phyloP scores from a whole-genome alignment of 2,113 vertebrate genomes.

The Tringa solitaria region DNA sequence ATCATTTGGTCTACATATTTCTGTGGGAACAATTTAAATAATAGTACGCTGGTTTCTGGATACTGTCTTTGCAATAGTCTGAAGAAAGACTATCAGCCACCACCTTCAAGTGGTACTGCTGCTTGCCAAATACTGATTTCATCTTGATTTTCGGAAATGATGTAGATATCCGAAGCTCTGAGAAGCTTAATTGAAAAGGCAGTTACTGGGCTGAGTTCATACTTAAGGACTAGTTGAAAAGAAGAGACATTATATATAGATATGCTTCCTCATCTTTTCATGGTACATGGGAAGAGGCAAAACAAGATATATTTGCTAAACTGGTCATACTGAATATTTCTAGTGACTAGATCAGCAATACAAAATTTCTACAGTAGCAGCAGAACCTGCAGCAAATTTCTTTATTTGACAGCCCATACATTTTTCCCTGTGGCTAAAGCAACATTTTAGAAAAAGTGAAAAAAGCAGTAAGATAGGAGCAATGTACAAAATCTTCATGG shows the following conservation, averaged over 20 bases:
- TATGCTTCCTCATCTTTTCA: neutral
- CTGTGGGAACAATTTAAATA: neutral
- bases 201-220: neutral
- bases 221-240: neutral
- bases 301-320: neutral
- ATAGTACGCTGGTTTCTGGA: neutral
- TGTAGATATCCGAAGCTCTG: neutral
- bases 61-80: neutral
- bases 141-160: neutral
- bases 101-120: neutral
- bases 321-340: neutral
- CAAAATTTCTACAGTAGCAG: neutral
- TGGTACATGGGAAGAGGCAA: neutral
- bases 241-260: neutral
- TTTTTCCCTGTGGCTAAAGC: neutral
- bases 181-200: neutral
- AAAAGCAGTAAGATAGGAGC: neutral
- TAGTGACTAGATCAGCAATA: neutral
- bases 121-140: neutral
- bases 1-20: neutral
- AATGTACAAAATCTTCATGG: neutral
- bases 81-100: neutral
- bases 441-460: neutral
- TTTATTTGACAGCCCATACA: neutral
- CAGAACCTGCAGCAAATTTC: neutral